These are phyloP conservation scores for Thumatha senex DNA, from an alignment of 2,888 invertebrate genomes.

Conservation along the genomic window DNA sequence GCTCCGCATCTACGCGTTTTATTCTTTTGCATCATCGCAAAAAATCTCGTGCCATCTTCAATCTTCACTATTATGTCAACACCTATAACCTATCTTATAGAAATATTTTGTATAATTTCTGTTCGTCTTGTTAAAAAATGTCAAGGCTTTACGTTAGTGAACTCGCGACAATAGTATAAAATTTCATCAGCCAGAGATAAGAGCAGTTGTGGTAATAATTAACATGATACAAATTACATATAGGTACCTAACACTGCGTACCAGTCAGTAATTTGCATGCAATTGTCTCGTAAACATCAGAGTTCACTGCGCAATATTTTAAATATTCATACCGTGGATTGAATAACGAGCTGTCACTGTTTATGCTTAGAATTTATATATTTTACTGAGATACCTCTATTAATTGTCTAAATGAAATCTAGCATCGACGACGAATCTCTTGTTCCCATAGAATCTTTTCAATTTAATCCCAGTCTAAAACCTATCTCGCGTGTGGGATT, in stretches of 20 bases:
- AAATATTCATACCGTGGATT: constrained; percentile 41
- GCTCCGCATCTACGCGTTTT: constrained; percentile 8
- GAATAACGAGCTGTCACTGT: constrained; percentile 36
- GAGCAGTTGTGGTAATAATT: constrained; percentile 49
- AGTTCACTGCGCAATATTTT: constrained; percentile 56
- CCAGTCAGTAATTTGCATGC: constrained; percentile 48
- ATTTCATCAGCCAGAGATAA: constrained; percentile 54
- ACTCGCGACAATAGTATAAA: constrained; percentile 48
- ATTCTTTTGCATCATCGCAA: constrained; percentile 3
- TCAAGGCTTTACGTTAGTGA: constrained; percentile 30
- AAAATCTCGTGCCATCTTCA: constrained; percentile 6
- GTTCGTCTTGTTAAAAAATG: constrained; percentile 26
- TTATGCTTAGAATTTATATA: constrained; percentile 25
- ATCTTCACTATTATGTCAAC: neutral
- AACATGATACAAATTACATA: constrained; percentile 53
- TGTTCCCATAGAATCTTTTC: too few relatives aligned
- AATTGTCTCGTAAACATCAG: constrained; percentile 54
- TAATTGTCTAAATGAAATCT: too few relatives aligned
- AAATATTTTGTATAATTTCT: constrained; percentile 12
- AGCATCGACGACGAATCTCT: too few relatives aligned
- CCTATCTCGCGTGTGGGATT: too few relatives aligned
- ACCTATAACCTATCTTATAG: constrained; percentile 4
- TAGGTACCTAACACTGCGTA: constrained; percentile 35
- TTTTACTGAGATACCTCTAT: neutral
- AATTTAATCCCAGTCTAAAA: too few relatives aligned